Evolutionary conservation across 30 jellyfish, hydroid and myxozoan species (phyloP).

Genomic region (Aurelia sp.): DNA sequence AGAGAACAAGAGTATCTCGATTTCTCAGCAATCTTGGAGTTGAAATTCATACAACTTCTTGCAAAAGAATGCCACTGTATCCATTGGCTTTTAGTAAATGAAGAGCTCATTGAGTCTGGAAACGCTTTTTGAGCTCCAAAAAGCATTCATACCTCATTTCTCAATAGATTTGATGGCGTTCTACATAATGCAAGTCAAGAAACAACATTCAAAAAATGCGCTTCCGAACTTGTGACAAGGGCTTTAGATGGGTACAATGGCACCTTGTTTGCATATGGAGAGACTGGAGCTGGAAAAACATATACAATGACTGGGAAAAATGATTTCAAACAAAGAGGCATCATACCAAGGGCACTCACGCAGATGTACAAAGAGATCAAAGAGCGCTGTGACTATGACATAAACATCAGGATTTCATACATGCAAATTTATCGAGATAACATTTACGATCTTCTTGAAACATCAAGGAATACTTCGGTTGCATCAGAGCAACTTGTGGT

Average conservation of each 20-base stretch:
- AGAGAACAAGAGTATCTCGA: no score
- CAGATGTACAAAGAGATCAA: slow-evolving; percentile 78
- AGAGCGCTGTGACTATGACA: slow-evolving; percentile 66
- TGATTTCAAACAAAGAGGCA: slow-evolving; percentile 90
- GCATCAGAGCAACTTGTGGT: slow-evolving; percentile 52
- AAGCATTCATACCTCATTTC: background rate
- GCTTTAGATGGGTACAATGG: slow-evolving; percentile 91
- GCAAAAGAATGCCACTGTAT: no score
- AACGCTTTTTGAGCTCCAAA: no score
- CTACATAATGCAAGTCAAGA: slow-evolving; percentile 91
- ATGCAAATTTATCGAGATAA: slow-evolving; percentile 89
- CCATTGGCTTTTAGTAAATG: no score
- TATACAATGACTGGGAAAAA: slow-evolving; percentile 90
- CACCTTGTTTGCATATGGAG: slow-evolving; percentile 94
- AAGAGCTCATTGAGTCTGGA: no score
- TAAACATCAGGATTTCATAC: slow-evolving; percentile 77
- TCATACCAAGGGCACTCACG: slow-evolving; percentile 87
- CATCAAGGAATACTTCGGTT: slow-evolving; percentile 1
- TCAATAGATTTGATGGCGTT: slow-evolving; percentile 83
- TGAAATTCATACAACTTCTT: no score
- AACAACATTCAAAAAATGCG: slow-evolving; percentile 72
- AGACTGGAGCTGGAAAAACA: slow-evolving; percentile 99
- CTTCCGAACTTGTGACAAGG: slow-evolving; percentile 62
- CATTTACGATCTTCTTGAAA: slow-evolving; percentile 78
- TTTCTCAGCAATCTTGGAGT: no score